A percentile compares a stretch with the other conserved stretches of the same genome.
Evolutionary conservation across 2,113 vertebrate species (phyloP).

Genomic region (Nycticorax nycticorax): DNA sequence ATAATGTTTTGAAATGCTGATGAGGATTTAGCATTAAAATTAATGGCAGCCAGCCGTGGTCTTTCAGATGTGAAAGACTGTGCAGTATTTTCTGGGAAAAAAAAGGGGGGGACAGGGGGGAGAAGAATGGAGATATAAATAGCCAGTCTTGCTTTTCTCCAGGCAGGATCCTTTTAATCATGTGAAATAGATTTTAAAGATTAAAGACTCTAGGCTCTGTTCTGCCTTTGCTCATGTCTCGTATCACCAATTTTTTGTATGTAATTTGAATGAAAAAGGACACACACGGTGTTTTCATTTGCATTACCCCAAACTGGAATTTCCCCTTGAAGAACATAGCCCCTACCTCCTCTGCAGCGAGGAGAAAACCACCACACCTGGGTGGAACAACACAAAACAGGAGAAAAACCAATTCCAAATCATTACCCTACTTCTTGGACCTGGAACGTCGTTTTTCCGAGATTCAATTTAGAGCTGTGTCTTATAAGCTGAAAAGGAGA

Average conservation of each 20-base stretch:
- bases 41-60: constrained; percentile 66
- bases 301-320: constrained; percentile 32
- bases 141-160: constrained; percentile 64
- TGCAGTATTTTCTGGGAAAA: constrained; percentile 60
- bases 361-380: not conserved
- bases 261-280: constrained; percentile 63
- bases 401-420: not conserved
- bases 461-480: not conserved
- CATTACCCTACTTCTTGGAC: not conserved
- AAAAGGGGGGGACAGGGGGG: not conserved
- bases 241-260: constrained; percentile 36
- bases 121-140: constrained; percentile 68
- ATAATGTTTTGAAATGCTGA: constrained; percentile 75
- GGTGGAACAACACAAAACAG: not conserved
- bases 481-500: not conserved
- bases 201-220: constrained; percentile 65
- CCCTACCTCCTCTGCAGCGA: not conserved
- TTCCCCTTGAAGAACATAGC: constrained; percentile 16
- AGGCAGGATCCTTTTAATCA: constrained; percentile 72
- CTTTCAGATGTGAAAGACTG: constrained; percentile 66
- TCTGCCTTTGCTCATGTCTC: constrained; percentile 53
- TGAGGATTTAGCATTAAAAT: constrained; percentile 75
- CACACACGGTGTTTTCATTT: constrained; percentile 32
- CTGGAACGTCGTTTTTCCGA: not conserved
- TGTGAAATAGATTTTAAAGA: constrained; percentile 74